A percentile compares a stretch with the other conserved stretches of the same genome.
Evolutionary conservation across 2,888 invertebrate genomes (phyloP).

Genomic region (Acrobasis consociella): DNA sequence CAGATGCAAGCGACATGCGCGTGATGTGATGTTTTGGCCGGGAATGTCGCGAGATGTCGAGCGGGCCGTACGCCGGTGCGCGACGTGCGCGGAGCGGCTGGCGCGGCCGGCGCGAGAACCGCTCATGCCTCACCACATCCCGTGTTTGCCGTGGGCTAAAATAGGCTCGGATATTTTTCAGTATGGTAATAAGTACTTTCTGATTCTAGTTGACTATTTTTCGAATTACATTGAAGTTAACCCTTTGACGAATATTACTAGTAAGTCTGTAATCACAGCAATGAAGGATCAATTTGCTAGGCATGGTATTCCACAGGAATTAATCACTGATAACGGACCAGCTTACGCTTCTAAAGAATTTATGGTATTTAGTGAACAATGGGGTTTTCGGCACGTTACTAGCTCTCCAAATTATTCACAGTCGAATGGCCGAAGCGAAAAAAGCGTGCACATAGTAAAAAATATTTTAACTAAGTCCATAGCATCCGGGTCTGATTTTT

Average conservation of each 20-base stretch:
- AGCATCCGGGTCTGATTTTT: too few relatives aligned
- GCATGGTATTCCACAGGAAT: conserved; percentile 1
- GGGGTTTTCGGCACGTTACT: not conserved
- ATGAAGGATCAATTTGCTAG: conserved; percentile 9
- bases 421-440: conserved; percentile 3
- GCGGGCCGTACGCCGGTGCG: conserved; percentile 31
- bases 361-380: not conserved
- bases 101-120: not conserved
- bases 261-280: not conserved
- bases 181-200: not conserved
- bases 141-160: not conserved
- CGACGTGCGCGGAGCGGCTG: conserved; percentile 27
- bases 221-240: not conserved
- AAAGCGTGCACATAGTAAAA: too few relatives aligned
- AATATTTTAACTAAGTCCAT: too few relatives aligned
- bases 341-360: not conserved
- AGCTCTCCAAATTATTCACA: not conserved
- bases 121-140: not conserved
- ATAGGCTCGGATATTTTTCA: conserved; percentile 3
- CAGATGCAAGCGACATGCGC: conserved; percentile 23
- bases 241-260: conserved; percentile 1
- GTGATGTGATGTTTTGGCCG: conserved; percentile 42
- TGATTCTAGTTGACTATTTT: not conserved
- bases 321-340: conserved; percentile 1
- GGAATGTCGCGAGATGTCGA: conserved; percentile 39